Evolutionary conservation across 2,113 vertebrate species (phyloP).

Genomic region (Noctilio leporinus): DNA sequence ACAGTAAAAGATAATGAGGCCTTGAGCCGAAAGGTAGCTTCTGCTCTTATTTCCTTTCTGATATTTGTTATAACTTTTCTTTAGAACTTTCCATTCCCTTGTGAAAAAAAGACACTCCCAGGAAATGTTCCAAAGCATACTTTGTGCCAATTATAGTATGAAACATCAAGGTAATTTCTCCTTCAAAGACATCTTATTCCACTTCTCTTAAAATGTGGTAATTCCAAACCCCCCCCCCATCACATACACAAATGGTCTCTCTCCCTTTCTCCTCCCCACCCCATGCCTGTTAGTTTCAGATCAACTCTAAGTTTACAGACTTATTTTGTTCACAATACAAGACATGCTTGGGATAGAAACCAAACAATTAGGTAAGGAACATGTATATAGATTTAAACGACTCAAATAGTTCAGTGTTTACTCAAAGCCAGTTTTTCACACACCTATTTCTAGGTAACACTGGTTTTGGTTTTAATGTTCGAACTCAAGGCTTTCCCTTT

Average conservation of each 20-base stretch:
- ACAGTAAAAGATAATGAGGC: not conserved
- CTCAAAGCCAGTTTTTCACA: not conserved
- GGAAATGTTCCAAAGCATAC: not conserved
- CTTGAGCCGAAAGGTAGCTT: not conserved
- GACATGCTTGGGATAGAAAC: not conserved
- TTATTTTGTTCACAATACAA: constrained; percentile 17
- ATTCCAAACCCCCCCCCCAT: not conserved
- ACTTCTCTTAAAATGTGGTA: constrained; percentile 5
- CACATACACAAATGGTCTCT: not conserved
- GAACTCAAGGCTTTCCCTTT: not conserved
- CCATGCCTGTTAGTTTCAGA: not conserved
- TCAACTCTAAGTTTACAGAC: not conserved
- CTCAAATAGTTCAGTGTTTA: constrained; percentile 8
- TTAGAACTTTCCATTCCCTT: not conserved
- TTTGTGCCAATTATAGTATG: not conserved
- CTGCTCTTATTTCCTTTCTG: constrained; percentile 6
- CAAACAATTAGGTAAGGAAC: constrained; percentile 11
- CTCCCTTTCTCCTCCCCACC: not conserved
- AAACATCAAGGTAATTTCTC: not conserved
- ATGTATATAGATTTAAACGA: not conserved
- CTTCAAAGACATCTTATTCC: constrained; percentile 20
- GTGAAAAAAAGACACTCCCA: not conserved
- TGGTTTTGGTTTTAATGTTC: constrained; percentile 16
- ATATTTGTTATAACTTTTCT: not conserved
- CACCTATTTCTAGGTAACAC: not conserved